These are phyloP conservation scores for Hydropsyche tenuis DNA, from an alignment of 1,140 invertebrate genomes.

Conservation along the genomic window DNA sequence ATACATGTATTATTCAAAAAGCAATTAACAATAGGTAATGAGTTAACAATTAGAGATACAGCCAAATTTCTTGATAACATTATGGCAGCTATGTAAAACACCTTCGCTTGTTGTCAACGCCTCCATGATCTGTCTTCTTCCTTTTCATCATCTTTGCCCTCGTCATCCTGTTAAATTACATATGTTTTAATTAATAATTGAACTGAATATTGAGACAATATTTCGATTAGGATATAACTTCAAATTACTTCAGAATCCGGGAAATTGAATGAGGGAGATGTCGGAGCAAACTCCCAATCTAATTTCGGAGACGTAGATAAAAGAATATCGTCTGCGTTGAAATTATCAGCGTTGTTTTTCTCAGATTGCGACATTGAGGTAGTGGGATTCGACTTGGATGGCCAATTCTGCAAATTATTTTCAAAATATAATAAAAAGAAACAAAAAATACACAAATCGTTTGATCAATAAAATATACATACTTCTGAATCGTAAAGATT, in stretches of 20 bases:
- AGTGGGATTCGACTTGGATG: background rate
- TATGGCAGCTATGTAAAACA: background rate
- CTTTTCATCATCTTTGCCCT: conserved; percentile 68
- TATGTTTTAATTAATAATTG: background rate
- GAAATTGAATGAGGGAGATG: conserved; percentile 15
- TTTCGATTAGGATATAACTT: background rate
- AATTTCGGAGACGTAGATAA: background rate
- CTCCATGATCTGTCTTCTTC: conserved; percentile 65
- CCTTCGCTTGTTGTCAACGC: conserved; percentile 56
- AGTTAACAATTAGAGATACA: background rate
- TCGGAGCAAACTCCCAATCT: conserved; percentile 6
- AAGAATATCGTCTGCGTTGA: background rate
- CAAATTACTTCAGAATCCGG: conserved; percentile 24
- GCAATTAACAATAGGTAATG: background rate
- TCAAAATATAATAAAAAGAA: background rate
- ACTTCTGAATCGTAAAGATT: conserved; percentile 10
- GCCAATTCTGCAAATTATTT: background rate
- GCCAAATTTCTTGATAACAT: background rate
- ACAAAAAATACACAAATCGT: background rate
- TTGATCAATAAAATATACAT: background rate
- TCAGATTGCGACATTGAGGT: background rate
- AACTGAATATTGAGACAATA: background rate
- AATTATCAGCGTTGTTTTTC: background rate
- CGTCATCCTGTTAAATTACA: conserved; percentile 61
- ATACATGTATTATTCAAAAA: background rate